These are phyloP conservation scores for Drosophila virilis DNA, from an alignment of 1,140 invertebrate genomes.

Conservation along the genomic window DNA sequence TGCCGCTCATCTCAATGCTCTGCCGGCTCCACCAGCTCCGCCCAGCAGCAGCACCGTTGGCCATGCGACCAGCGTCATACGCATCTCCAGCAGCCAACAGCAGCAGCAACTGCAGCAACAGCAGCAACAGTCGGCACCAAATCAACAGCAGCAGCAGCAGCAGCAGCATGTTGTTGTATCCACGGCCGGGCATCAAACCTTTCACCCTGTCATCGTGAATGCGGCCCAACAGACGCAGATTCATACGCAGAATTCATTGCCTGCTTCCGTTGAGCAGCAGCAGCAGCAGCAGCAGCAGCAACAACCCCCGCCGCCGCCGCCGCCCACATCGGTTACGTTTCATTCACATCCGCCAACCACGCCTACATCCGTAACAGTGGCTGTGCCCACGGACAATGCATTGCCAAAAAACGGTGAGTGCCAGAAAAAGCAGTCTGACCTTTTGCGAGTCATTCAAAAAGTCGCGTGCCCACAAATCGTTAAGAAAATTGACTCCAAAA, in stretches of 20 bases:
- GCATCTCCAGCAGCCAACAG: constrained; percentile 89
- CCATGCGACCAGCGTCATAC: constrained; percentile 90
- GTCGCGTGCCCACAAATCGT: background rate
- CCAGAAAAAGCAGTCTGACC: background rate
- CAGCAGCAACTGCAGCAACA: constrained; percentile 68
- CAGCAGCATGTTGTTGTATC: constrained; percentile 60
- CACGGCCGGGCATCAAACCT: constrained; percentile 83
- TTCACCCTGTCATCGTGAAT: constrained; percentile 89
- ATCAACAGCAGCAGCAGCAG: constrained; percentile 45
- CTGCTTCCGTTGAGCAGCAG: constrained; percentile 44
- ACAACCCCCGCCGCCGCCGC: constrained; percentile 27
- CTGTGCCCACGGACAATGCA: constrained; percentile 59
- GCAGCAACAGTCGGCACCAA: constrained; percentile 54
- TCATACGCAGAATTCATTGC: constrained; percentile 48
- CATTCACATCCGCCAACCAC: constrained; percentile 65
- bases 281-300: constrained; percentile 37
- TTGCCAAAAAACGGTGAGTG: constrained; percentile 83
- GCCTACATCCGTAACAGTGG: constrained; percentile 53
- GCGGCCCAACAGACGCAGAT: constrained; percentile 88
- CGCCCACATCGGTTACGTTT: constrained; percentile 70
- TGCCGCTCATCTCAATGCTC: constrained; percentile 63
- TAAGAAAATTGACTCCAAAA: background rate
- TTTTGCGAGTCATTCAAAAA: background rate
- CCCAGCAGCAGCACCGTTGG: constrained; percentile 76
- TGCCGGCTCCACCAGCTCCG: constrained; percentile 73